phyloP scores from a whole-genome alignment of 30 jellyfish, hydroid and myxozoan species.

The Mastigias papua region DNA sequence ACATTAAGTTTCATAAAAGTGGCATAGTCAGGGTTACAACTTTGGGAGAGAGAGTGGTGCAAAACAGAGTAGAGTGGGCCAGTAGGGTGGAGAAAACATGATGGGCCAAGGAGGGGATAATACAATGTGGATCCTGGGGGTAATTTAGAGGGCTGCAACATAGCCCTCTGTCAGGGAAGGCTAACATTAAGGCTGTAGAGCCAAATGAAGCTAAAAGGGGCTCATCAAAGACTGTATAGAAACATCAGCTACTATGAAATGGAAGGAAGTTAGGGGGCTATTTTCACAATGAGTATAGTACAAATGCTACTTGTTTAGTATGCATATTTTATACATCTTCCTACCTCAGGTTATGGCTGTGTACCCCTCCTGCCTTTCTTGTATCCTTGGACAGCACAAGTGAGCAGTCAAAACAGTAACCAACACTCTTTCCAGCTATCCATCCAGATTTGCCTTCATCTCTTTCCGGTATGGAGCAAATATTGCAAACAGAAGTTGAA shows the following conservation, averaged over 20 bases:
- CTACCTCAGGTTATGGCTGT: background rate
- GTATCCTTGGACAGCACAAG: background rate
- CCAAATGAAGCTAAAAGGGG: background rate
- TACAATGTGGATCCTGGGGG: background rate
- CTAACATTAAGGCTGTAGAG: background rate
- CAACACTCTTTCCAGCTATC: slow-evolving; percentile 17
- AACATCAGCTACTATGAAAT: background rate
- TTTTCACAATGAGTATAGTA: background rate
- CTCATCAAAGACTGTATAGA: background rate
- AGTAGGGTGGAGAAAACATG: background rate
- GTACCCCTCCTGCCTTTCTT: background rate
- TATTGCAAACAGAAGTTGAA: slow-evolving; percentile 19
- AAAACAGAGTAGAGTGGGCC: background rate
- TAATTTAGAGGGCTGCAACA: background rate
- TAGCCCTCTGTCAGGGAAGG: background rate
- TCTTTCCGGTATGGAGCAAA: slow-evolving; percentile 22
- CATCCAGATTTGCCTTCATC: slow-evolving; percentile 35
- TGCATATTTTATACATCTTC: background rate
- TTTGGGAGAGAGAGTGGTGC: too few relatives aligned
- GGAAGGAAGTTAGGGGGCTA: background rate
- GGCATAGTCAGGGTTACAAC: background rate
- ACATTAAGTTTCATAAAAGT: background rate
- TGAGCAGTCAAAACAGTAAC: slow-evolving; percentile 24
- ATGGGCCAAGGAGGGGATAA: background rate
- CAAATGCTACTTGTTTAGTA: too few relatives aligned